Base-by-base conservation (phyloP, 2,888 invertebrate species). In the Thera obeliscata region DNA sequence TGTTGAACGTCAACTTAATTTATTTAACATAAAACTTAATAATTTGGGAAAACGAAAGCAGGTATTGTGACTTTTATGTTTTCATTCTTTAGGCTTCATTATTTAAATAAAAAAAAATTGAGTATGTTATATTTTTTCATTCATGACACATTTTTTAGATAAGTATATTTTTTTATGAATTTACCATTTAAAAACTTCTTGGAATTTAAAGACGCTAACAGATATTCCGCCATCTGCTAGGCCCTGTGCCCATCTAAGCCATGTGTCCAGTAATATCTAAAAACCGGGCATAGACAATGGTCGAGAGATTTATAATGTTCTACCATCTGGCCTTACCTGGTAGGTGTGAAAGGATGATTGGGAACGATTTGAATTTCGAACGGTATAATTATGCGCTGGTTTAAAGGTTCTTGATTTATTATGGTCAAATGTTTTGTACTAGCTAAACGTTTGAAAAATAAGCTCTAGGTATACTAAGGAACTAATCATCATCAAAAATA, bases 201-300 rank as follows among this genome's bases (percentile, higher is more conserved):
- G 6, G 55, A 55, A 61, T n/a, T 7, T 3, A n/a, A 43, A 43
- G 33, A 43, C 11, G n/a, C 11, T n/a, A 33, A 7, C 22, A 12
- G 59, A 55, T n/a, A 57, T 46, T 35, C 4, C 9, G 12, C 61
- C 61, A 61, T 61, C 61, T 61, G 61, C 43, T 46, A 43, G 35
- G n/a, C 55, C 9, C 46, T 33, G 46, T 1, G 12, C 49, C 6
- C 43, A 46, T 9, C 49, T 52, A 8, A 7, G 81, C 87, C 90
- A 89, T 88, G 87, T 89, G 90, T 87, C 89, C 89, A 82, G 82
- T 81, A 79, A 87, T 86, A 82, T 84, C 81, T 89, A 88, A 89
- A 87, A 85, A 83, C 70, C 71, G 74, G 60, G 77, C 81, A 78
- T 87, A 88, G 89, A 91, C 91, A 90, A 91, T 88, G 75, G 82